These are phyloP conservation scores for Heteromormyrus szaboi DNA, from an alignment of 2,797 vertebrate genomes.

Conservation along the genomic window DNA sequence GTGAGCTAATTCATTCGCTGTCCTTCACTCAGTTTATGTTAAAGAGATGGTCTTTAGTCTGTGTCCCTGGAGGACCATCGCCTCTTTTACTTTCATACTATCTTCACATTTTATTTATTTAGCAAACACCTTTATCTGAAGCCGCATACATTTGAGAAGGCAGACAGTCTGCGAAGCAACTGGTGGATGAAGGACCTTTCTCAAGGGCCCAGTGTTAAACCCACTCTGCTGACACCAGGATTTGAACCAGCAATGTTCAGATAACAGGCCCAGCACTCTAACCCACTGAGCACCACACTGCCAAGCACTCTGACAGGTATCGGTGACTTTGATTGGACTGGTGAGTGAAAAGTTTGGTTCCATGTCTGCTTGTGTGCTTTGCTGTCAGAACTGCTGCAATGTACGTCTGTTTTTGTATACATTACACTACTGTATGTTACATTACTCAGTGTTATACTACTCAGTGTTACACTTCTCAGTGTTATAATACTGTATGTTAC, in stretches of 20 bases:
- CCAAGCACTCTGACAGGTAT: neutral
- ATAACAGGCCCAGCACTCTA: neutral
- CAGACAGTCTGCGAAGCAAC: neutral
- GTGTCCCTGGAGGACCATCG: neutral
- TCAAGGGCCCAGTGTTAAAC: neutral
- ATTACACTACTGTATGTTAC: neutral
- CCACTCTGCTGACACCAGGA: neutral
- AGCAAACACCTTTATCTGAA: neutral
- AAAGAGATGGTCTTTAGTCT: neutral
- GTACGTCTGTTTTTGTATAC: neutral
- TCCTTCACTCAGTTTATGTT: neutral
- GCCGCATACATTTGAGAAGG: neutral
- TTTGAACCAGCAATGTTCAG: neutral
- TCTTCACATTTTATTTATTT: neutral
- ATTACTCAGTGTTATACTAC: neutral
- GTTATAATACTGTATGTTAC: neutral
- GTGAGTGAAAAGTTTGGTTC: neutral
- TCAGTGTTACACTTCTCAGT: neutral
- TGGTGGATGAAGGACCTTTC: neutral
- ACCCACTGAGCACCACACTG: neutral
- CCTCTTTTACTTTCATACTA: neutral
- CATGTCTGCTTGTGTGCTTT: neutral
- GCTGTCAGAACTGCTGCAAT: neutral
- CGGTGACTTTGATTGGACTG: neutral
- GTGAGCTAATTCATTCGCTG: neutral